Percentiles rank a stretch among this genome's conserved stretches.
phyloP scores from a whole-genome alignment of 2,113 vertebrate species.

The Sylvilagus bachmani region DNA sequence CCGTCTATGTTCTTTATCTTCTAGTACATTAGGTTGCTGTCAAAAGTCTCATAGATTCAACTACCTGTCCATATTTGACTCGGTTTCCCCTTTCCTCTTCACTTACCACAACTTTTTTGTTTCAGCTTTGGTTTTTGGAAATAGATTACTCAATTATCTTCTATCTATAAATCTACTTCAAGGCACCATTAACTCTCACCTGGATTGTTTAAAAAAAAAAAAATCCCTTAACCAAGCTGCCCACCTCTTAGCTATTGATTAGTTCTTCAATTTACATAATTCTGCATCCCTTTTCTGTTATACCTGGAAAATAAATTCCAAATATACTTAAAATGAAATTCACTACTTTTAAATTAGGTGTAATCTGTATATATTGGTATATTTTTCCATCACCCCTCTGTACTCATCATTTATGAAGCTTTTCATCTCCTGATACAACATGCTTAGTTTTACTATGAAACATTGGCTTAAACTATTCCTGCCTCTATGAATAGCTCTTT shows the following conservation, averaged over 20 bases:
- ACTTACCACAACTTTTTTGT: neutral
- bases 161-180: neutral
- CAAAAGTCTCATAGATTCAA: neutral
- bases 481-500: neutral
- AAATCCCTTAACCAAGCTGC: neutral
- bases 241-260: neutral
- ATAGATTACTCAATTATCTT: neutral
- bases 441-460: neutral
- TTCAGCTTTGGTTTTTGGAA: neutral
- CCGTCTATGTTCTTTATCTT: neutral
- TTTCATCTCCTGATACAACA: neutral
- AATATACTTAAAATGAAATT: neutral
- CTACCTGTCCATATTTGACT: neutral
- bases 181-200: neutral
- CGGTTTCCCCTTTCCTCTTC: neutral
- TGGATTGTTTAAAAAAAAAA: neutral
- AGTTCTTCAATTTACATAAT: neutral
- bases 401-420: neutral
- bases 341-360: neutral
- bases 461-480: neutral
- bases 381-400: neutral
- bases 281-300: neutral
- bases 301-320: neutral
- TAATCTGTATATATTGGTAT: neutral
- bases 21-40: neutral